These are phyloP conservation scores for Leptopilina boulardi DNA, from an alignment of 1,140 invertebrate species.

Conservation along the genomic window DNA sequence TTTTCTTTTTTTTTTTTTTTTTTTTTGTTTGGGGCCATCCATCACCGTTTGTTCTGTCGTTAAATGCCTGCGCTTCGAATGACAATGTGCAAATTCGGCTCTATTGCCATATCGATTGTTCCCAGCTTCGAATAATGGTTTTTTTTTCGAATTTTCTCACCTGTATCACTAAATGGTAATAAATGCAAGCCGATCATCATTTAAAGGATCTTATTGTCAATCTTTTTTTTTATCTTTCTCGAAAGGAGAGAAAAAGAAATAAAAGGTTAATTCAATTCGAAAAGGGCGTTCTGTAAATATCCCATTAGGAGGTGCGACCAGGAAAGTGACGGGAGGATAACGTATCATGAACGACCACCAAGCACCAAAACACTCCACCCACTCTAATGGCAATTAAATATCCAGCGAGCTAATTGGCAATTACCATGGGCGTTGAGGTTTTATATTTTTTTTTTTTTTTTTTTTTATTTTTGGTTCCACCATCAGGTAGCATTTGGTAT, in stretches of 20 bases:
- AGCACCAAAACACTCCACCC: conserved; percentile 45
- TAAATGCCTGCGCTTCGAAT: conserved; percentile 50
- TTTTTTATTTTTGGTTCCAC: no score
- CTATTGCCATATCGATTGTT: conserved; percentile 52
- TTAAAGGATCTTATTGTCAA: no score
- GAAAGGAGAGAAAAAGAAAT: neutral
- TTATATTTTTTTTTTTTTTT: no score
- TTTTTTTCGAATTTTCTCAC: conserved; percentile 39
- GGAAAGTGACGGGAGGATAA: conserved; percentile 35
- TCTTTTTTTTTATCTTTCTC: no score
- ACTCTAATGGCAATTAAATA: conserved; percentile 75
- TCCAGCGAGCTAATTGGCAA: conserved; percentile 75
- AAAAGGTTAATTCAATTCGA: conserved; percentile 13
- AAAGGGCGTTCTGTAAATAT: conserved; percentile 20
- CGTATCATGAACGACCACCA: conserved; percentile 46
- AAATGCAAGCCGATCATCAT: conserved; percentile 28
- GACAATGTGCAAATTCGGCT: conserved; percentile 55
- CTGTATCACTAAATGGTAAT: conserved; percentile 26
- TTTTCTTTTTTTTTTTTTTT: conserved; percentile 36
- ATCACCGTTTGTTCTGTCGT: conserved; percentile 52
- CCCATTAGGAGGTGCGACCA: conserved; percentile 21
- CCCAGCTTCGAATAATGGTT: conserved; percentile 14
- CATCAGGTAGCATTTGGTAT: no score
- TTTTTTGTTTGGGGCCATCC: conserved; percentile 45
- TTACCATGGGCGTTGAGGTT: conserved; percentile 68